Conservation (phyloP, 2,797 vertebrate genomes). For the Enteromius unitaeniatus region DNA sequence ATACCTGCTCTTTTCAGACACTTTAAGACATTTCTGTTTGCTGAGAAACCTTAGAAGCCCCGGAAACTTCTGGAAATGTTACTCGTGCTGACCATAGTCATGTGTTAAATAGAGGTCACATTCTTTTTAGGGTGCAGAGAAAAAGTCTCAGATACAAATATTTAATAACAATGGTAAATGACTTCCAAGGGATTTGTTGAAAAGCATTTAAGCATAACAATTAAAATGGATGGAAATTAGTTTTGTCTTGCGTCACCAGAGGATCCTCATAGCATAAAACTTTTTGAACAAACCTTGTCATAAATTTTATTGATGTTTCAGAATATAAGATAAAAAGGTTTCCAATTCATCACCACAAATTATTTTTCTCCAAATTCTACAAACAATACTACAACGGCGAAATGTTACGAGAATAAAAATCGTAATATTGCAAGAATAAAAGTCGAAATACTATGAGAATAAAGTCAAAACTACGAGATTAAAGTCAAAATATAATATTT, state of each 20-base stretch:
- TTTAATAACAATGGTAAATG: not conserved
- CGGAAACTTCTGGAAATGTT: conserved; percentile 7
- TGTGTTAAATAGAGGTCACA: not conserved
- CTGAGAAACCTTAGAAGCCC: not conserved
- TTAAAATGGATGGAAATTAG: not conserved
- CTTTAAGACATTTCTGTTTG: conserved; percentile 6
- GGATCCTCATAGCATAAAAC: not conserved
- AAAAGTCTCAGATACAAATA: not conserved
- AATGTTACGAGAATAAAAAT: too few species aligned
- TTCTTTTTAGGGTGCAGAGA: not conserved
- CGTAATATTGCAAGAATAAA: too few species aligned
- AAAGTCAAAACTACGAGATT: too few species aligned
- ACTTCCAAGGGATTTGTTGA: not conserved
- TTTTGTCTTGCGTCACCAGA: not conserved
- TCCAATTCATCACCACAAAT: not conserved
- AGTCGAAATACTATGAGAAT: too few species aligned
- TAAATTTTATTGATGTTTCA: not conserved
- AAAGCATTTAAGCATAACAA: not conserved
- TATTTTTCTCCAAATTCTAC: too few species aligned
- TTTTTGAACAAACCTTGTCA: not conserved
- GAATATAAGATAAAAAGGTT: not conserved
- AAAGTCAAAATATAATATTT: too few species aligned
- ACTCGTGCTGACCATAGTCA: not conserved
- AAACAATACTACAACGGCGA: too few species aligned
- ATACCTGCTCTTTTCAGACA: conserved; percentile 24